Evolutionary conservation across 2,113 vertebrate species (phyloP), one percentile per base, ranked within the genome.

Genomic region (Ellobius talpinus): DNA sequence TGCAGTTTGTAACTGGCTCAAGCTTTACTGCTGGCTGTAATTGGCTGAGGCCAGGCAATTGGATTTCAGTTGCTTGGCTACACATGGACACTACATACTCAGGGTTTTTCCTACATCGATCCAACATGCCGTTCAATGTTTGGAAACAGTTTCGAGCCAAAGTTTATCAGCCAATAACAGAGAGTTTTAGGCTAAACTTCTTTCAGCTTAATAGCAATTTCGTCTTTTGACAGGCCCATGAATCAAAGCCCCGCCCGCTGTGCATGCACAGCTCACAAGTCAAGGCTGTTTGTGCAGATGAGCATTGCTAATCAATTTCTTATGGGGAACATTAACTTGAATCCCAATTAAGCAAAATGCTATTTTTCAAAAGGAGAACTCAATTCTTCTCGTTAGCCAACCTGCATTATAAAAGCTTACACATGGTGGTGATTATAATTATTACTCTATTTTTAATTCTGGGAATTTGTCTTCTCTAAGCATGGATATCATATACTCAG

Each of bases 381-480:
- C 24, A 52, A 9, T 87, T 91, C 23, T 94, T 93, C 74, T 86
- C 58, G 72, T 95, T 96, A 91, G 61, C 33, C 82, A 97, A 63
- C 12, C 73, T 55, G 0, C 87, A 50, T 58, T 84, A 82, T 12
- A 89, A 97, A 92, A 65, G 26, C 12, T 85, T 81, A 24, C 24
- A 90, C 9, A 31, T 1, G 2, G 39, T 66, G 82, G 39, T 85
- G 24, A 85, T 65, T 42, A 29, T 65, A 65, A 52, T 50, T 77
- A 82, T 66, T 50, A 78, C 47, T 88, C 9, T 74, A 79, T 36
- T 92, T 96, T 95, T 65, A 65, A 47, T 79, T 90, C 13, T 50
- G 33, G 31, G 82, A 65, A 88, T 76, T 61, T 55, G 9, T 92
- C 87, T 79, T 73, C 12, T 23, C 39, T 33, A 45, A 90, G 50